Evolutionary conservation across 2,888 invertebrate species (phyloP), one percentile per base, ranked within the genome.

Genomic region (Pharmacophagus antenor): DNA sequence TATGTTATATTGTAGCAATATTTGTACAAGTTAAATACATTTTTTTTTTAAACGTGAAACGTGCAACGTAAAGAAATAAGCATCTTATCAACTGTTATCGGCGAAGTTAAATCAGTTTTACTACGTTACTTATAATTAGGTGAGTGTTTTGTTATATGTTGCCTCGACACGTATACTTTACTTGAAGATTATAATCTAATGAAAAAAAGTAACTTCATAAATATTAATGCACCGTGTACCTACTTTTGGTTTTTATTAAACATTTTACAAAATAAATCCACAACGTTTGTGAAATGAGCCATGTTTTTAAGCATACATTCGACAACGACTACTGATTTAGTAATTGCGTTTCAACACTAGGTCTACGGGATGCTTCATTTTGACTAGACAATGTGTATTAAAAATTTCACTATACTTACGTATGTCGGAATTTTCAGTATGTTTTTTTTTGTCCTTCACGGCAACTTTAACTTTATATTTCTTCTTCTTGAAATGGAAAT

Each of bases 111-210:
- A 44, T 44, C 42, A 44, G 42, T 44, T 44, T 44, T 44, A 44
- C 42, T 18, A 18, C 42, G n/a, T 44, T 37, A 37, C 37, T 37
- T 37, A 37, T 3, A 37, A 37, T 37, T 37, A 15, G 37, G 37
- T 37, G 37, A 37, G 4, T 15, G 6, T 37, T 4, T n/a, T 37
- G 15, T 37, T n/a, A 37, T 31, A 31, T 37, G 15, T 6, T 27
- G 27, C 37, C n/a, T 15, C 15, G 7, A 15, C 67, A 61, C 62
- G 69, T 69, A 70, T n/a, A n/a, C n/a, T n/a, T n/a, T n/a, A n/a
- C n/a, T n/a, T n/a, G n/a, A 70, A 37, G 37, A 37, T 37, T 37
- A 37, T n/a, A 37, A 37, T 37, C 37, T 37, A 5, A 37, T 15
- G 37, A 37, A 37, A 1, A n/a, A 37, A 37, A 4, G 2, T n/a